Base-by-base conservation (phyloP, 2,797 vertebrate genomes). In the Cottoperca gobio region DNA sequence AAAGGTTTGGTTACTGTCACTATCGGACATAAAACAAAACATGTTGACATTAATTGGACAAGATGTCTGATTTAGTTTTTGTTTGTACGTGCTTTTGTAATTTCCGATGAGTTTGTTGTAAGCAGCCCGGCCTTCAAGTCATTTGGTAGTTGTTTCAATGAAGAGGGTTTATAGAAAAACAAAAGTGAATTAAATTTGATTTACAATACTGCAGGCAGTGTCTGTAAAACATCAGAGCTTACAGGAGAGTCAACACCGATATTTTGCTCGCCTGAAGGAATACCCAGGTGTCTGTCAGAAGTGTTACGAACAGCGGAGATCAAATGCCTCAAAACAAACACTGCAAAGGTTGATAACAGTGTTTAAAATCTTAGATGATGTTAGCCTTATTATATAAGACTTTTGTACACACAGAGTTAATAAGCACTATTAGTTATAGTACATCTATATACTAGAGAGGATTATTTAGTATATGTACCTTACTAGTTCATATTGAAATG, bases 221-320 rank as follows among this genome's bases (percentile, higher is more conserved):
- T 50, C 39, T 70, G 23, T 28, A 16, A 65, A 59, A 59, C 26
- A 35, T n/a, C 21, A 19, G 6, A 42, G 28, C 17, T 70, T 70
- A 64, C 17, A 48, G 24, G 46, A 23, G 37, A 66, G 66, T 69
- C 39, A 24, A 42, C 24, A 58, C 60, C 21, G 42, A 58, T 42
- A 72, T 24, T n/a, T n/a, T 23, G 17, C 39, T 54, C 13, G 57
- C 23, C 42, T 73, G 55, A 57, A 46, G 48, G 19, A 43, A 50
- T n/a, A 52, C 39, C 40, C 26, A 54, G 10, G 19, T 37, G 42
- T 73, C 16, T 50, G 45, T 54, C 59, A 73, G 66, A 57, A 45
- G 42, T 37, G 19, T 55, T 71, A 70, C 33, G 23, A 86, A 74
- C 26, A 61, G 49, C 61, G 23, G 37, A 66, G 42, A 57, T 64